phyloP scores from a whole-genome alignment of 2,113 vertebrate genomes.

The Anolis sagrei region DNA sequence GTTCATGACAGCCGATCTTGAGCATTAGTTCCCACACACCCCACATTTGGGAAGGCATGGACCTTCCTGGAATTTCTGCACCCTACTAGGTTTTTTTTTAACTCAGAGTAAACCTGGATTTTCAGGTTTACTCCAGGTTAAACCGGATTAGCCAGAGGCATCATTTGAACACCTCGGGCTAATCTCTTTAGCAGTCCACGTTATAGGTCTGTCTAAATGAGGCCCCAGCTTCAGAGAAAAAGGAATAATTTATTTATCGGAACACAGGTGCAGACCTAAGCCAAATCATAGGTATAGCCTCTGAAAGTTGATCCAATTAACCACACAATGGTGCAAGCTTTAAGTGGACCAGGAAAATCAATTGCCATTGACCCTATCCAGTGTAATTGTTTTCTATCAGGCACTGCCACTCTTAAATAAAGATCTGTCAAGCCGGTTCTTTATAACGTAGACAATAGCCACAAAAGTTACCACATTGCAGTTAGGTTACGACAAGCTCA shows the following conservation, averaged over 20 bases:
- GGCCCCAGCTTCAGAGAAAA: neutral
- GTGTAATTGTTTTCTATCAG: constrained; percentile 24
- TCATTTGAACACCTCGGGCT: neutral
- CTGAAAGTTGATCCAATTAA: constrained; percentile 17
- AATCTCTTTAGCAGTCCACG: too few relatives aligned
- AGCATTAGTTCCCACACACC: too few relatives aligned
- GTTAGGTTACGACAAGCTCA: neutral
- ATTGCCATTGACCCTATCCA: neutral
- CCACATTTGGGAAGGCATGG: neutral
- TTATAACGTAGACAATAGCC: neutral
- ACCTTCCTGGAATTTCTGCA: neutral
- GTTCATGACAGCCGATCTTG: too few relatives aligned
- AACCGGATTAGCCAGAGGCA: too few relatives aligned
- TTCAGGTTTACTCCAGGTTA: too few relatives aligned
- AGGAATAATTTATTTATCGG: neutral
- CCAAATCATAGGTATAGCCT: neutral
- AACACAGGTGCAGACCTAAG: neutral
- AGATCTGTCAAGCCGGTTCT: neutral
- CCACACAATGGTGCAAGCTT: neutral
- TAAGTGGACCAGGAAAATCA: neutral
- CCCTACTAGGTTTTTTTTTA: too few relatives aligned
- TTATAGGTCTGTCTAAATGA: too few relatives aligned
- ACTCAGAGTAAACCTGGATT: too few relatives aligned
- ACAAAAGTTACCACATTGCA: neutral
- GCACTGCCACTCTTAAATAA: constrained; percentile 7